Base-by-base conservation (phyloP, 2,113 vertebrate genomes). In the Podiceps cristatus region DNA sequence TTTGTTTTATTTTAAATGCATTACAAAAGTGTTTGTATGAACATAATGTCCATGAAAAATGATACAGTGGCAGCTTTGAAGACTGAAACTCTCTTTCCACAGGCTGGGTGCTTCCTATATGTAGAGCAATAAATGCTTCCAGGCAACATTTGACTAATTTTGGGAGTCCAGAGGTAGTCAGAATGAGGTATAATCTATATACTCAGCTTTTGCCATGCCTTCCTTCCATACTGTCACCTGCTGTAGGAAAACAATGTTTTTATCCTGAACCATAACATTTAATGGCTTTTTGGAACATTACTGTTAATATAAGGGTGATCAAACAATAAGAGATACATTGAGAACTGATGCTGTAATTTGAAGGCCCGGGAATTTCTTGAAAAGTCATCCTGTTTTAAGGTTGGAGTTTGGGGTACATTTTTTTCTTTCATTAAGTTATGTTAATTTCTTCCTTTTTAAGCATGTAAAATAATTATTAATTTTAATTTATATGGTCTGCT, bases 391-490 rank as follows among this genome's bases (percentile, higher is more conserved):
- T 88, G 5, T 10, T 76, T 50, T 69, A 59, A 60, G 40, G 55
- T 1, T 42, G 8, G 7, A 2, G 2, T 47, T 86, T 52, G 14
- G 11, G 2, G n/a, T 37, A 44, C 19, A 9, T 37, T 15, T n/a
- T 25, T 64, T 16, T 9, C 18, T 84, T 69, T 86, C 37, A 62
- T 50, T 75, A 52, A 44, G 23, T 50, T 63, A 18, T 0, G 2
- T 12, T 33, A 56, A 35, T 79, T 79, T 25, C 2, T 82, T 52
- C 11, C 19, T 76, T 89, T 93, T 66, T 28, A 94, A 86, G 42
- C 24, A 25, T 13, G 50, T 75, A 58, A 3, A 69, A 31, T 59
- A 16, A 62, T 18, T 20, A 59, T 63, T 55, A 11, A 25, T 73
- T 93, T 81, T 55, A 19, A 49, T 53, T 81, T 9, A 28, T 16